Evolutionary conservation across 2,888 invertebrate genomes (phyloP).

Genomic region (Heteromyza rotundicornis): DNA sequence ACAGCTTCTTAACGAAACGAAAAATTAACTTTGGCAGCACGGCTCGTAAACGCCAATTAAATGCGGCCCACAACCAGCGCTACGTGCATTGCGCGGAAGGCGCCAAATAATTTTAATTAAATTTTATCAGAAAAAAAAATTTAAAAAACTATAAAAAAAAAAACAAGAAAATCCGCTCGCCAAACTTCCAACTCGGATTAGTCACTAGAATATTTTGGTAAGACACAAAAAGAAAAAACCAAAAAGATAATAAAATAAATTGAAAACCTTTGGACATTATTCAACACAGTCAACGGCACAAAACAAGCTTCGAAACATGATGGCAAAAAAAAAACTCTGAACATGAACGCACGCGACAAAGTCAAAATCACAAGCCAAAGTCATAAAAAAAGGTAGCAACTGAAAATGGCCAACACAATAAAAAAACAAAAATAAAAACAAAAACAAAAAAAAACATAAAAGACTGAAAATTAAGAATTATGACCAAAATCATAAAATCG

Average conservation of each 20-base stretch:
- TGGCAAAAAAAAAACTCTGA: constrained; percentile 1
- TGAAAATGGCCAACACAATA: not conserved
- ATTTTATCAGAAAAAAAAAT: not conserved
- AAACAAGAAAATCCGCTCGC: too few relatives aligned
- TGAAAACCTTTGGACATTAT: too few relatives aligned
- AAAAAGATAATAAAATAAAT: too few relatives aligned
- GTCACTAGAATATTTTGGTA: too few relatives aligned
- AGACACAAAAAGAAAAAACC: too few relatives aligned
- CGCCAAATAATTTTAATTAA: constrained; percentile 11
- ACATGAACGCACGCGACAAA: constrained; percentile 16
- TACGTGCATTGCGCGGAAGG: constrained; percentile 1
- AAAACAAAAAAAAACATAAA: constrained; percentile 2
- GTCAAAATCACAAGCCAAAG: not conserved
- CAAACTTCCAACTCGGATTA: too few relatives aligned
- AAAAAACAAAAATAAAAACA: not conserved
- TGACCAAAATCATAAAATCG: not conserved
- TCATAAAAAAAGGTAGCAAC: too few relatives aligned
- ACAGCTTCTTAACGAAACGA: too few relatives aligned
- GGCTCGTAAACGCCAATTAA: too few relatives aligned
- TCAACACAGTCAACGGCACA: too few relatives aligned
- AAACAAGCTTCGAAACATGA: not conserved
- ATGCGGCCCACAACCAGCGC: not conserved
- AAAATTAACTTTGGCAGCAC: too few relatives aligned
- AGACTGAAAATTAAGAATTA: constrained; percentile 7
- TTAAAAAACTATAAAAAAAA: too few relatives aligned